Conservation (phyloP, 2,113 vertebrate species). For the Erinaceus europaeus region DNA sequence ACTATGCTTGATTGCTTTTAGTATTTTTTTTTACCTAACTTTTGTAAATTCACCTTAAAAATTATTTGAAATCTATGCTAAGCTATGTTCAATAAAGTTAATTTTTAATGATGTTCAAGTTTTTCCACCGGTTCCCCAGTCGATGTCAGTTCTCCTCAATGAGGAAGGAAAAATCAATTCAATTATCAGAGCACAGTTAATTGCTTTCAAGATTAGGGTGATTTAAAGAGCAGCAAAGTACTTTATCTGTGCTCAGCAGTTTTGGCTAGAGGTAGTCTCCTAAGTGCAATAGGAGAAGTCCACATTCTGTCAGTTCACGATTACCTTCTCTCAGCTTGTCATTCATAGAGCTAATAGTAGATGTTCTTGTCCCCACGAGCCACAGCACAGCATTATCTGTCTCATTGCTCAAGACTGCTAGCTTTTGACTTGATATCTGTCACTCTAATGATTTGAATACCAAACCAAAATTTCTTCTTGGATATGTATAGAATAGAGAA, state of each 20-base stretch:
- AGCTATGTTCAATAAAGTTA: conserved; percentile 57
- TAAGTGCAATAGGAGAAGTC: conserved; percentile 8
- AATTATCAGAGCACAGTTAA: conserved; percentile 73
- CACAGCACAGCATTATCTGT: too few relatives aligned
- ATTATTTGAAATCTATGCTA: conserved; percentile 22
- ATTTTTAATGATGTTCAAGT: conserved; percentile 66
- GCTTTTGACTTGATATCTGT: too few relatives aligned
- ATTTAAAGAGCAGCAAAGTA: conserved; percentile 63
- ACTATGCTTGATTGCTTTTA: conserved; percentile 7
- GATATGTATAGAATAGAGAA: too few relatives aligned
- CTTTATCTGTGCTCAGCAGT: conserved; percentile 70
- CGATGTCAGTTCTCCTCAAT: conserved; percentile 48
- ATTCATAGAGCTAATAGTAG: too few relatives aligned
- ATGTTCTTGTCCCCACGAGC: too few relatives aligned
- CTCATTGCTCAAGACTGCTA: too few relatives aligned
- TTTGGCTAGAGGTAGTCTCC: conserved; percentile 50
- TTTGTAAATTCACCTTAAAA: conserved; percentile 36
- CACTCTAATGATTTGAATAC: too few relatives aligned
- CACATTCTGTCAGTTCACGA: neutral
- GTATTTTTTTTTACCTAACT: conserved; percentile 27
- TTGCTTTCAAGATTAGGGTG: conserved; percentile 73
- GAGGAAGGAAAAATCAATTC: conserved; percentile 75
- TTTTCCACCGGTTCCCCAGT: conserved; percentile 55
- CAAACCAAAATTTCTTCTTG: too few relatives aligned
- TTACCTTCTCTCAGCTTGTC: too few relatives aligned